These are phyloP conservation scores for Anas platyrhynchos DNA, from an alignment of 2,113 vertebrate genomes.

Conservation along the genomic window DNA sequence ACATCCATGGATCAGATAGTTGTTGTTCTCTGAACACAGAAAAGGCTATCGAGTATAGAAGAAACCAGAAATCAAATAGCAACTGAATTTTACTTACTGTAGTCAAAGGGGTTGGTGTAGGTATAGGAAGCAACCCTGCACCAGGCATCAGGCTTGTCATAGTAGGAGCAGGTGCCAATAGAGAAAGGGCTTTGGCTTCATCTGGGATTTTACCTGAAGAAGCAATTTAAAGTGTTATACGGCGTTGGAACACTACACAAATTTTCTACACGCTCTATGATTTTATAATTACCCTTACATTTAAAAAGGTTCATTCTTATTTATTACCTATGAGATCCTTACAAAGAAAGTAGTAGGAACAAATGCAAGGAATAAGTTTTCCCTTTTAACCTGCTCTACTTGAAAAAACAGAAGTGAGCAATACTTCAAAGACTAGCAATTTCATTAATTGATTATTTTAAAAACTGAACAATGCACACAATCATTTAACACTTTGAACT, in stretches of 20 bases:
- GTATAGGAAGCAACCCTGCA: constrained; percentile 93
- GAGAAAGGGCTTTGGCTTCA: constrained; percentile 95
- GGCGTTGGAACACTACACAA: constrained; percentile 58
- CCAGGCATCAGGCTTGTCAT: constrained; percentile 90
- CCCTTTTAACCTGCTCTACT: constrained; percentile 83
- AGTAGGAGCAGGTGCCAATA: constrained; percentile 90
- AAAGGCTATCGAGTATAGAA: not conserved
- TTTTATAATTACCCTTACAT: constrained; percentile 79
- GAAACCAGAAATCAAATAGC: not conserved
- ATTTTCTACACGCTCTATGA: constrained; percentile 52
- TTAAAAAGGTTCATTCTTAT: constrained; percentile 70
- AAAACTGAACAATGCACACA: constrained; percentile 90
- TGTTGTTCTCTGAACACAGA: not conserved
- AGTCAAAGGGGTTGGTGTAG: constrained; percentile 82
- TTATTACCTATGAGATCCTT: constrained; percentile 73
- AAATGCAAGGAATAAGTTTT: constrained; percentile 65
- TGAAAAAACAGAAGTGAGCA: constrained; percentile 86
- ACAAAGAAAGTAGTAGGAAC: constrained; percentile 80
- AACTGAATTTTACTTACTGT: constrained; percentile 43
- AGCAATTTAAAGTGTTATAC: constrained; percentile 81
- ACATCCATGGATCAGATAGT: not conserved
- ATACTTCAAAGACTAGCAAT: constrained; percentile 83
- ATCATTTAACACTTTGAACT: constrained; percentile 99
- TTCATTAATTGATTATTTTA: constrained; percentile 84
- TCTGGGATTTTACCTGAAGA: constrained; percentile 98